A percentile compares a stretch with the other conserved stretches of the same genome.
phyloP scores from a whole-genome alignment of 2,888 invertebrate genomes.

The Mellilla xanthometata region DNA sequence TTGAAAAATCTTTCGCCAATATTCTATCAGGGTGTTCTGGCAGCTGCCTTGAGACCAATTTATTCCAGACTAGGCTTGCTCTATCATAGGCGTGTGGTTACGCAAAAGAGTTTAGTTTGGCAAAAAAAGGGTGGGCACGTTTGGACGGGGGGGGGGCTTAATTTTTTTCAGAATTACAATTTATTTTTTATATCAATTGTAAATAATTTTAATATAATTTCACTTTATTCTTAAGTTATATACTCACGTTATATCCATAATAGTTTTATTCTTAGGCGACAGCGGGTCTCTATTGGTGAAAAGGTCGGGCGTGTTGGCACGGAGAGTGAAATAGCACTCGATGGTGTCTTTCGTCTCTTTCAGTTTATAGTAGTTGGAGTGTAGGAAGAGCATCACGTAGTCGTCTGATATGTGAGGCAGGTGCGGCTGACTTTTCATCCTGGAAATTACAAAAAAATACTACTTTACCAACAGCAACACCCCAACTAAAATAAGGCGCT shows the following conservation, averaged over 20 bases:
- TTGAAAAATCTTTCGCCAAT: no score
- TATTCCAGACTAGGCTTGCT: no score
- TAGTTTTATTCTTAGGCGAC: conserved; percentile 71
- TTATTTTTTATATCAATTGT: neutral
- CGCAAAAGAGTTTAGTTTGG: no score
- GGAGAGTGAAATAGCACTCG: conserved; percentile 81
- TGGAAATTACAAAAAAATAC: conserved; percentile 60
- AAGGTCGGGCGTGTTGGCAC: conserved; percentile 81
- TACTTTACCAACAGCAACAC: no score
- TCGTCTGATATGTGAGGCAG: conserved; percentile 84
- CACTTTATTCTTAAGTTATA: no score
- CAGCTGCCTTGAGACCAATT: no score
- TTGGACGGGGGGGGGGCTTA: no score
- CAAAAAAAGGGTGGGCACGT: no score
- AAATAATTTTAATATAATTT: conserved; percentile 27
- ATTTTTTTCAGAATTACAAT: no score
- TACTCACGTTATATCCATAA: conserved; percentile 85
- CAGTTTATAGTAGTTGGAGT: conserved; percentile 80
- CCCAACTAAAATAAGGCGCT: no score
- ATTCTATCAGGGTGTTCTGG: no score
- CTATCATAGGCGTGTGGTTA: no score
- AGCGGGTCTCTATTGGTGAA: conserved; percentile 83
- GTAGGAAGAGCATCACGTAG: conserved; percentile 84
- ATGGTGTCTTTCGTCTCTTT: conserved; percentile 76
- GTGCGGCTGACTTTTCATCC: conserved; percentile 84